Evolutionary conservation across 64 coral and sea anemone species (phyloP).

Genomic region (Dendronephthya gigantea): DNA sequence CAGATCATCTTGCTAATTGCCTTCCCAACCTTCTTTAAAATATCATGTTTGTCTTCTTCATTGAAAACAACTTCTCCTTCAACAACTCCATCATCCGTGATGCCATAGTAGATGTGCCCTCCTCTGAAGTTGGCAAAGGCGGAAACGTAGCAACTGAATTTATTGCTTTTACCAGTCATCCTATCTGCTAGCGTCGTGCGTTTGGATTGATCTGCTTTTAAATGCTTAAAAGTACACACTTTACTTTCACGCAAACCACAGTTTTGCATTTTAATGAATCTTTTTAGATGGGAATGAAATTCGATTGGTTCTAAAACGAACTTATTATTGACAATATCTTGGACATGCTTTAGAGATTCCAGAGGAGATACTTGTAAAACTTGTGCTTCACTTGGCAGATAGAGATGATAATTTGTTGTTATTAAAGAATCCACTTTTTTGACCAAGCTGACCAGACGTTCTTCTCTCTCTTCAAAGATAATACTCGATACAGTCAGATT

Average conservation of each 20-base stretch:
- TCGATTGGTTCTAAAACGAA: not conserved
- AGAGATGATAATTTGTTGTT: not conserved
- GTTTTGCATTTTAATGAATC: not conserved
- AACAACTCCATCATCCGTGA: not conserved
- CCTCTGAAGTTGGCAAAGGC: not conserved
- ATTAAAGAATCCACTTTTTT: not conserved
- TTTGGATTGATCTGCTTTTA: not conserved
- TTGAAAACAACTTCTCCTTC: not conserved
- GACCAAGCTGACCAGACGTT: not conserved
- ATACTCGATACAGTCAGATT: not conserved
- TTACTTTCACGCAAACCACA: not conserved
- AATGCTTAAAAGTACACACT: not conserved
- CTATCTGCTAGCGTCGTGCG: too few species aligned
- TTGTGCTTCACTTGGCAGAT: not conserved
- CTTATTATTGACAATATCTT: not conserved
- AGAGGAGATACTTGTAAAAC: not conserved
- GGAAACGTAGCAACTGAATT: not conserved
- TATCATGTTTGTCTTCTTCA: not conserved
- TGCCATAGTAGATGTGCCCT: not conserved
- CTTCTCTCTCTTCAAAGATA: not conserved
- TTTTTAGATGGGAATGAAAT: not conserved
- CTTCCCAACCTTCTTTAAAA: not conserved
- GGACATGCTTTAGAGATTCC: not conserved
- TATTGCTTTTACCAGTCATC: too few species aligned
- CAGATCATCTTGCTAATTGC: not conserved